These are phyloP conservation scores for Stenopsyche tienmushanensis DNA, from an alignment of 1,140 invertebrate genomes.

Conservation along the genomic window DNA sequence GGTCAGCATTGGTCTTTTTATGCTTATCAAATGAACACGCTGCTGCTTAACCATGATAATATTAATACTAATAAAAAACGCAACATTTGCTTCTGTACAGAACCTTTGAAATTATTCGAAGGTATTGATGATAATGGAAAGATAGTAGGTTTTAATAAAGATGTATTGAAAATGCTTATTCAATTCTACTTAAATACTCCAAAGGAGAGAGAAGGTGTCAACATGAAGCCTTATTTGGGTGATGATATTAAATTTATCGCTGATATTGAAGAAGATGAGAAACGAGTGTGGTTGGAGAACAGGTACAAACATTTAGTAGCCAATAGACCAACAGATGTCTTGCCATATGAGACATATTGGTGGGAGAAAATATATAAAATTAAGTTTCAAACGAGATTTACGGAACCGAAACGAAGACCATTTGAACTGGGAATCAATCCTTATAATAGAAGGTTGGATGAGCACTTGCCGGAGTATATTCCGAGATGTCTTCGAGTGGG, in stretches of 20 bases:
- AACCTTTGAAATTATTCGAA: conserved; percentile 73
- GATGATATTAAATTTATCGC: conserved; percentile 60
- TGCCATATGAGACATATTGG: conserved; percentile 65
- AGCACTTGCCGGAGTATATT: conserved; percentile 67
- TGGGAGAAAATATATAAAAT: conserved; percentile 81
- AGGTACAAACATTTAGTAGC: conserved; percentile 67
- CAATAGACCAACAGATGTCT: conserved; percentile 62
- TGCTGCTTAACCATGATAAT: conserved; percentile 62
- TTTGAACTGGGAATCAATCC: conserved; percentile 65
- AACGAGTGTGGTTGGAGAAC: conserved; percentile 66
- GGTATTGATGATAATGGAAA: conserved; percentile 65
- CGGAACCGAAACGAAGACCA: conserved; percentile 66
- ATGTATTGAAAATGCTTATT: conserved; percentile 72
- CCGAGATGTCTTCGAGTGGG: conserved; percentile 61
- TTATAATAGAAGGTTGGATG: conserved; percentile 61
- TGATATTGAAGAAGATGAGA: conserved; percentile 67
- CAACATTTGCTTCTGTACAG: conserved; percentile 82
- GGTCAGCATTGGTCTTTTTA: conserved; percentile 81
- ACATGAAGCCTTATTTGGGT: conserved; percentile 75
- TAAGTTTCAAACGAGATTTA: conserved; percentile 61
- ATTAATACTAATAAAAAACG: conserved; percentile 64
- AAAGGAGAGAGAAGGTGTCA: conserved; percentile 57
- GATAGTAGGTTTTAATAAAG: conserved; percentile 78
- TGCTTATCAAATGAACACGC: conserved; percentile 87
- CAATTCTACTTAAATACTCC: conserved; percentile 76